Conservation (phyloP, 2,797 vertebrate genomes). For the Danio tinwini region DNA sequence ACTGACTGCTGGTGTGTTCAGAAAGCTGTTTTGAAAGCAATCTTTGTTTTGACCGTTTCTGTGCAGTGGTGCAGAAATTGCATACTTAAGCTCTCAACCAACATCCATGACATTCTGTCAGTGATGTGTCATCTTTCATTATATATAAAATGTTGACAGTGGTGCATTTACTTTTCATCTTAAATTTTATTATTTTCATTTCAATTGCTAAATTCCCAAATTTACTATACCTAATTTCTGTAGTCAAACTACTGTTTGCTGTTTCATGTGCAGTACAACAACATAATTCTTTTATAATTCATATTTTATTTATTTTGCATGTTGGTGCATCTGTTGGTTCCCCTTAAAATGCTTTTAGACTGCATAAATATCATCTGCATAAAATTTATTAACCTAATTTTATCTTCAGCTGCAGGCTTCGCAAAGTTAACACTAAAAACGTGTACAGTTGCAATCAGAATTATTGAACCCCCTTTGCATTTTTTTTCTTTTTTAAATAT, state of each 20-base stretch:
- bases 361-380: no score
- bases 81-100: neutral
- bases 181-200: no score
- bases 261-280: neutral
- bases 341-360: no score
- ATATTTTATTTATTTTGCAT: neutral
- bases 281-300: neutral
- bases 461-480: no score
- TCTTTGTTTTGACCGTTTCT: slow-evolving; percentile 1
- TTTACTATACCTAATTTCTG: neutral
- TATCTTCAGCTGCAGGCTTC: neutral
- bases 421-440: no score
- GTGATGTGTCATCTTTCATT: neutral
- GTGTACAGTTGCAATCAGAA: no score
- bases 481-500: no score
- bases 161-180: no score
- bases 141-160: neutral
- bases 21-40: neutral
- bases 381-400: neutral
- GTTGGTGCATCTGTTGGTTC: neutral
- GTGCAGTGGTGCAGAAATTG: neutral
- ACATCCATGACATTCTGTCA: neutral
- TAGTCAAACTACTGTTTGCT: neutral
- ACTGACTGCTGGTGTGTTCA: neutral
- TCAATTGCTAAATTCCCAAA: neutral